phyloP scores from a whole-genome alignment of 2,797 vertebrate genomes.

The Cygnus olor region DNA sequence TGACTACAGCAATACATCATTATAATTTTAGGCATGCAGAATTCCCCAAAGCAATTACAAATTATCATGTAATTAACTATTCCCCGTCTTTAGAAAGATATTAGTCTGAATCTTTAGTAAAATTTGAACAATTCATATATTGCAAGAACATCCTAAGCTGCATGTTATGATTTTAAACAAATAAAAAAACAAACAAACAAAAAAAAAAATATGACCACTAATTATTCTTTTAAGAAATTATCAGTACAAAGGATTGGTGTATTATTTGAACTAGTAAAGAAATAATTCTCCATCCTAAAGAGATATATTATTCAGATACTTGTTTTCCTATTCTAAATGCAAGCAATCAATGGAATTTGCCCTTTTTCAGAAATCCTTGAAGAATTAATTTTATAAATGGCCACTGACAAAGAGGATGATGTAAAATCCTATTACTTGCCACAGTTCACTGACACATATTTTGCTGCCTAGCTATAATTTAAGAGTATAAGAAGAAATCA shows the following conservation, averaged over 20 bases:
- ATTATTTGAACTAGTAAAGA: background rate
- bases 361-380: background rate
- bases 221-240: constrained; percentile 1
- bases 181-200: background rate
- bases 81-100: constrained; percentile 23
- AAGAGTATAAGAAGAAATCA: background rate
- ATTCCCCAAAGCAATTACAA: constrained; percentile 38
- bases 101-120: constrained; percentile 13
- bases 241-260: background rate
- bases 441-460: background rate
- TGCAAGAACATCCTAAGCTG: background rate
- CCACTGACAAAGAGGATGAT: background rate
- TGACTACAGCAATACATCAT: background rate
- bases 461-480: background rate
- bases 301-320: background rate
- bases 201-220: background rate
- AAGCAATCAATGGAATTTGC: background rate
- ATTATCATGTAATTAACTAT: background rate
- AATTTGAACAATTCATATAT: background rate
- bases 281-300: background rate
- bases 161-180: background rate
- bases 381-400: background rate
- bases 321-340: background rate
- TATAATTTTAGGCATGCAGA: background rate
- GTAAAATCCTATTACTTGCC: background rate